A percentile compares a stretch with the other conserved stretches of the same genome.
These are phyloP conservation scores for Encarsia formosa DNA, from an alignment of 2,888 invertebrate genomes.

Conservation along the genomic window DNA sequence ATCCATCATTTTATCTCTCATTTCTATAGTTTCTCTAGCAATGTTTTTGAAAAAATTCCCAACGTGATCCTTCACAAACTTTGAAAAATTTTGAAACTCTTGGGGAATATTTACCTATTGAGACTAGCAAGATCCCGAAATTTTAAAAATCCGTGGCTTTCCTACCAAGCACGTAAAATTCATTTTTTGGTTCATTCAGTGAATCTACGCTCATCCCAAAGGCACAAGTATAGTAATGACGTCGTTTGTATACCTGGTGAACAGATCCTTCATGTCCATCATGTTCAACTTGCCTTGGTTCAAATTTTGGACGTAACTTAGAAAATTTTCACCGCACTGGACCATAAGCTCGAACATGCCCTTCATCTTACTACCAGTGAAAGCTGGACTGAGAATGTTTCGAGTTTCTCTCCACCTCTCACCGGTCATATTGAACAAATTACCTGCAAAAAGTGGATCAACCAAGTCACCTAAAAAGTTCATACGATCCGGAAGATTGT, in stretches of 20 bases:
- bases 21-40: conserved; percentile 23
- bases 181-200: conserved; percentile 38
- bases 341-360: conserved; percentile 53
- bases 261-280: conserved; percentile 48
- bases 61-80: conserved; percentile 18
- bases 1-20: conserved; percentile 38
- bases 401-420: conserved; percentile 51
- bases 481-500: conserved; percentile 35
- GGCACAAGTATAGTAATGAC: conserved; percentile 51
- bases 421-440: conserved; percentile 30
- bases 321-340: conserved; percentile 31
- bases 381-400: conserved; percentile 54
- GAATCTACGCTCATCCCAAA: conserved; percentile 50
- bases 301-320: conserved; percentile 16
- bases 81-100: too few species aligned
- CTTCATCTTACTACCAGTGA: conserved; percentile 57
- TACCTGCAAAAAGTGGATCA: conserved; percentile 29
- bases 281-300: conserved; percentile 11
- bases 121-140: too few species aligned
- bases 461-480: conserved; percentile 17
- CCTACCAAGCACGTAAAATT: conserved; percentile 39
- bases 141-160: conserved; percentile 32
- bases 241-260: conserved; percentile 47
- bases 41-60: conserved; percentile 29
- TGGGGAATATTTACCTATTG: too few species aligned